A percentile compares a stretch with the other conserved stretches of the same genome.
Evolutionary conservation across 2,888 invertebrate species (phyloP).

Genomic region (Oscheius myriophilus): DNA sequence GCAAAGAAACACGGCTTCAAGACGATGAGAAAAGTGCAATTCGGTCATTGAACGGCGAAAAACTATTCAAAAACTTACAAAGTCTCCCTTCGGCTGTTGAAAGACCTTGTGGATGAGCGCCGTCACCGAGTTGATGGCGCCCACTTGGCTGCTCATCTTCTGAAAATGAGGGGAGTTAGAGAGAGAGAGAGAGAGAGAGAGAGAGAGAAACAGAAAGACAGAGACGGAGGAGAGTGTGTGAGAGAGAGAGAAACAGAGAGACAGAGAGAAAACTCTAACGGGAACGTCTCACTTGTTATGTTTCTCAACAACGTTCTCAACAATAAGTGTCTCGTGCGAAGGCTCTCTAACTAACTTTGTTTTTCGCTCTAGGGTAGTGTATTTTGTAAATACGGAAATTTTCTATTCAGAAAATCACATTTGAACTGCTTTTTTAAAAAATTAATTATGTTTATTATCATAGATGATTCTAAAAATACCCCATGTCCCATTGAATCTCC

Average conservation of each 20-base stretch:
- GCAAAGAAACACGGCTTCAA: neutral
- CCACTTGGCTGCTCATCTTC: conserved; percentile 61
- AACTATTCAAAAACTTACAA: conserved; percentile 55
- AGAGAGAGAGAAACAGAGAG: neutral
- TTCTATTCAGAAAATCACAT: too few species aligned
- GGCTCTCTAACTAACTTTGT: too few species aligned
- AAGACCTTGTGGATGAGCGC: conserved; percentile 66
- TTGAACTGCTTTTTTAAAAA: too few species aligned
- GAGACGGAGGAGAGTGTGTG: neutral
- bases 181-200: conserved; percentile 4
- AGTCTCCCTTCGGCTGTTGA: conserved; percentile 68
- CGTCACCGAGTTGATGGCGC: conserved; percentile 66
- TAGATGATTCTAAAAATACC: too few species aligned
- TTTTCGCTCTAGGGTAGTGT: too few species aligned
- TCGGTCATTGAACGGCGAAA: neutral
- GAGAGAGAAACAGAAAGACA: conserved; percentile 6
- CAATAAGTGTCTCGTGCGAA: too few species aligned
- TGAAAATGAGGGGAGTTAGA: conserved; percentile 2
- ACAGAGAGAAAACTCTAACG: too few species aligned
- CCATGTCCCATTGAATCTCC: too few species aligned
- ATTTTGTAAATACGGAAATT: too few species aligned
- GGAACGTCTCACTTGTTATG: too few species aligned
- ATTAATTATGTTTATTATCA: too few species aligned
- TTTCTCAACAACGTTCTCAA: too few species aligned
- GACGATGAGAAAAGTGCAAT: neutral